These are phyloP conservation scores for Tribolium castaneum DNA, from an alignment of 1,140 invertebrate species.

Conservation along the genomic window DNA sequence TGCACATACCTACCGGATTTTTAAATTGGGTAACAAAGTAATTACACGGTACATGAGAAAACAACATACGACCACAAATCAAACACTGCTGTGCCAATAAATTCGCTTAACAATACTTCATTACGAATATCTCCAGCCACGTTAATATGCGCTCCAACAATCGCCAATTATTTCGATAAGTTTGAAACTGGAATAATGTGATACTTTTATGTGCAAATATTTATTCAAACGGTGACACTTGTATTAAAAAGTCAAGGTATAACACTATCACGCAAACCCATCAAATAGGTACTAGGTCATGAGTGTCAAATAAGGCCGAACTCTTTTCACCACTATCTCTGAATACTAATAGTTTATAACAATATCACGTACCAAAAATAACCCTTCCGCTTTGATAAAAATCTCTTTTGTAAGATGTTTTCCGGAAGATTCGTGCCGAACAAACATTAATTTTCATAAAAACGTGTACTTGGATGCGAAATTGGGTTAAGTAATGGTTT, in stretches of 20 bases:
- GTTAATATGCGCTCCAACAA: neutral
- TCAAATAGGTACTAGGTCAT: constrained; percentile 17
- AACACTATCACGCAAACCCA: neutral
- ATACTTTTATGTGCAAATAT: neutral
- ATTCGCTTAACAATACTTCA: neutral
- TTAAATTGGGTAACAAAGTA: neutral
- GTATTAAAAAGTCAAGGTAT: constrained; percentile 4
- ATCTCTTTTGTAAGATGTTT: neutral
- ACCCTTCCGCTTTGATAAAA: constrained; percentile 12
- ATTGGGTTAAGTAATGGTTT: constrained; percentile 15
- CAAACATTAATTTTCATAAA: constrained; percentile 15
- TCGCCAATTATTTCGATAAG: neutral
- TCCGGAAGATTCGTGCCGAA: constrained; percentile 4
- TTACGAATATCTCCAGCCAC: neutral
- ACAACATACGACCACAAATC: neutral
- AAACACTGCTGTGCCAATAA: constrained; percentile 1
- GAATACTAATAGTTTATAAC: neutral
- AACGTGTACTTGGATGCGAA: neutral
- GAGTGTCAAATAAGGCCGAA: constrained; percentile 1
- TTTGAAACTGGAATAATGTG: neutral
- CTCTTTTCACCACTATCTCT: constrained; percentile 2
- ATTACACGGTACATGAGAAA: neutral
- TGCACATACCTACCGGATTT: too few species aligned
- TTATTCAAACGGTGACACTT: constrained; percentile 20
- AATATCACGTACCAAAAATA: constrained; percentile 1